Conservation (phyloP, 2,797 vertebrate genomes). For the Myripristis murdjan region DNA sequence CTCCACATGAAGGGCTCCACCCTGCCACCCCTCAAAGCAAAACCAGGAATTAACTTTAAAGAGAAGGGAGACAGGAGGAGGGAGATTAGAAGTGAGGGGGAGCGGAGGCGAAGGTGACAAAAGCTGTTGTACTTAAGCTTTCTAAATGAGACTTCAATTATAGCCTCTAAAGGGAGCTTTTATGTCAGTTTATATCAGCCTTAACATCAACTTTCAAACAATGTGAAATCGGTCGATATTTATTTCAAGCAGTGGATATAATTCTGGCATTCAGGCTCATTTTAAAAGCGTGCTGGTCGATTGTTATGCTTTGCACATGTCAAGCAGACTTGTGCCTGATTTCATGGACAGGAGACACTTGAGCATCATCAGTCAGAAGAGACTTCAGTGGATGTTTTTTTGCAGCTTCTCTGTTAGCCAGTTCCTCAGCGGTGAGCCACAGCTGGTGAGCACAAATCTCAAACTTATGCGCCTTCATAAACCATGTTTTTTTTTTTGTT, state of each 20-base stretch:
- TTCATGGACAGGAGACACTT: neutral
- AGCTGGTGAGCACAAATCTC: neutral
- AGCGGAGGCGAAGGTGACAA: neutral
- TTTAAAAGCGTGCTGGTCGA: neutral
- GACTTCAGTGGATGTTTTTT: slow-evolving; percentile 14
- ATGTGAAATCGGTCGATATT: neutral
- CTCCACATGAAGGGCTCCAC: slow-evolving; percentile 11
- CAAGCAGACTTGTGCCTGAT: too few relatives aligned
- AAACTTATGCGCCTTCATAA: neutral
- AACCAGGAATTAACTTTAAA: neutral
- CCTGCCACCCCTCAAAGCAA: neutral
- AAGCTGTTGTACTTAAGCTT: neutral
- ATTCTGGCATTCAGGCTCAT: neutral
- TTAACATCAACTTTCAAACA: slow-evolving; percentile 12
- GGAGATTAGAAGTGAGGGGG: too few relatives aligned
- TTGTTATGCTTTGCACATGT: neutral
- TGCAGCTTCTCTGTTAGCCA: slow-evolving; percentile 1
- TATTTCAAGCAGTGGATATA: neutral
- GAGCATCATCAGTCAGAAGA: neutral
- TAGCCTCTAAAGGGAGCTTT: slow-evolving; percentile 6
- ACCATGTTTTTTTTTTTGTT: too few relatives aligned
- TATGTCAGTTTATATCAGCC: neutral
- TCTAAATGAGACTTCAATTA: too few relatives aligned
- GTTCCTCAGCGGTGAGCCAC: neutral
- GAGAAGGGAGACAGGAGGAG: neutral